A percentile compares a stretch with the other conserved stretches of the same genome.
These are phyloP conservation scores for Silurus aristotelis DNA, from an alignment of 2,797 vertebrate species.

Conservation along the genomic window DNA sequence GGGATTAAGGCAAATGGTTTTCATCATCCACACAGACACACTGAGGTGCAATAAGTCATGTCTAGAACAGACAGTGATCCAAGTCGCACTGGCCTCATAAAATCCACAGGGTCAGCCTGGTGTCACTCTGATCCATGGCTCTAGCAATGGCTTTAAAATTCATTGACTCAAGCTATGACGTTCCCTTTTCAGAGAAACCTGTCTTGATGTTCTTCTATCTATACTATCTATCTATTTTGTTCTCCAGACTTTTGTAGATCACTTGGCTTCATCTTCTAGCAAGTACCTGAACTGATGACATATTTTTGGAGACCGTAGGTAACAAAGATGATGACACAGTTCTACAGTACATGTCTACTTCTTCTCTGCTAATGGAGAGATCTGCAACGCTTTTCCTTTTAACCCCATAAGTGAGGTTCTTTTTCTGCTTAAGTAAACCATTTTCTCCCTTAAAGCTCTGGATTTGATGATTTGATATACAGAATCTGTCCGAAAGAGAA, in stretches of 20 bases:
- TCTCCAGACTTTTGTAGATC: slow-evolving; percentile 51
- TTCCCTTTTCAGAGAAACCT: slow-evolving; percentile 52
- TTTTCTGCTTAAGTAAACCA: slow-evolving; percentile 20
- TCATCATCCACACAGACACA: slow-evolving; percentile 56
- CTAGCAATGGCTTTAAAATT: neutral
- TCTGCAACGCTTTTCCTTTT: slow-evolving; percentile 54
- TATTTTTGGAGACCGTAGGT: slow-evolving; percentile 56
- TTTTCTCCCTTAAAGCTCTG: slow-evolving; percentile 38
- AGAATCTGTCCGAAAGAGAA: slow-evolving; percentile 43
- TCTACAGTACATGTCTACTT: slow-evolving; percentile 66
- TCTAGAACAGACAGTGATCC: slow-evolving; percentile 16
- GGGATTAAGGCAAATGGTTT: slow-evolving; percentile 66
- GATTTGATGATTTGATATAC: slow-evolving; percentile 38
- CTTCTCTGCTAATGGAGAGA: slow-evolving; percentile 62
- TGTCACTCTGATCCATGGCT: neutral
- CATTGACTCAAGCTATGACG: neutral
- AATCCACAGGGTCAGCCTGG: slow-evolving; percentile 21
- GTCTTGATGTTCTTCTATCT: slow-evolving; percentile 14
- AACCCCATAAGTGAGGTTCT: slow-evolving; percentile 22
- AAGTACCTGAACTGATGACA: slow-evolving; percentile 54
- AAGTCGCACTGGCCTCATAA: slow-evolving; percentile 20
- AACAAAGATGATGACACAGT: slow-evolving; percentile 55
- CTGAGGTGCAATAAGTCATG: slow-evolving; percentile 42
- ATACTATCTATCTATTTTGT: too few relatives aligned
- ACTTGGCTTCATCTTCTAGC: slow-evolving; percentile 57